phyloP scores from a whole-genome alignment of 2,888 invertebrate genomes.

The Drosophila sordidapex region DNA sequence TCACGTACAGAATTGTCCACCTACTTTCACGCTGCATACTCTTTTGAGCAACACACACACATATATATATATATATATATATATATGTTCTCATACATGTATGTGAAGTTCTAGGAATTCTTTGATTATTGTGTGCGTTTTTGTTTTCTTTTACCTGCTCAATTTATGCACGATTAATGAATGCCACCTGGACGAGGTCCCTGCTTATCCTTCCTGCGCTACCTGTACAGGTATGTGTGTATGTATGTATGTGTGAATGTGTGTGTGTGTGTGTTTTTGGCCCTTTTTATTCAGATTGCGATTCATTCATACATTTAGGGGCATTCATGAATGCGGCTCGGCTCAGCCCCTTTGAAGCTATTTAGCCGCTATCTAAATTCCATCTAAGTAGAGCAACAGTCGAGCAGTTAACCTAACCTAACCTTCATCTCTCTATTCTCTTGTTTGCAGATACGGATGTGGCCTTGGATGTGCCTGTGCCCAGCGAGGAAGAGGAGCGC shows the following conservation, averaged over 20 bases:
- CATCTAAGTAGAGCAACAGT: conserved; percentile 52
- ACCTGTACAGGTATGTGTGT: background rate
- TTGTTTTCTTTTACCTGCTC: conserved; percentile 48
- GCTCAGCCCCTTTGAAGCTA: conserved; percentile 34
- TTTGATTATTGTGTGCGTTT: conserved; percentile 21
- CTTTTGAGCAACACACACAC: background rate
- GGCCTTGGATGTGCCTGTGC: conserved; percentile 90
- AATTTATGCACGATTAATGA: conserved; percentile 80
- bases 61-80: background rate
- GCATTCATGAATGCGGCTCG: conserved; percentile 17
- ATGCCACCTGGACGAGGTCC: conserved; percentile 66
- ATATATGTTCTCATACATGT: conserved; percentile 1
- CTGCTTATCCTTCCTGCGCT: conserved; percentile 19
- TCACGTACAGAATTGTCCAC: conserved; percentile 75
- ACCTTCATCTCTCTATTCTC: conserved; percentile 16
- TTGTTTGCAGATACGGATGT: conserved; percentile 89
- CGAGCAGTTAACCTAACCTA: conserved; percentile 18
- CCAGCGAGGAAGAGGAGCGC: conserved; percentile 90
- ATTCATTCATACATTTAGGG: conserved; percentile 53
- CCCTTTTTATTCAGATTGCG: conserved; percentile 50
- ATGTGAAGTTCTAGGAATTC: conserved; percentile 43
- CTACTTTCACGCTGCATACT: conserved; percentile 73
- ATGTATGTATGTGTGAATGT: background rate
- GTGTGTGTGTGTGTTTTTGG: conserved; percentile 9
- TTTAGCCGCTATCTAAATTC: conserved; percentile 45